phyloP scores from a whole-genome alignment of 2,888 invertebrate genomes.

The Disparrhopalites patrizii region DNA sequence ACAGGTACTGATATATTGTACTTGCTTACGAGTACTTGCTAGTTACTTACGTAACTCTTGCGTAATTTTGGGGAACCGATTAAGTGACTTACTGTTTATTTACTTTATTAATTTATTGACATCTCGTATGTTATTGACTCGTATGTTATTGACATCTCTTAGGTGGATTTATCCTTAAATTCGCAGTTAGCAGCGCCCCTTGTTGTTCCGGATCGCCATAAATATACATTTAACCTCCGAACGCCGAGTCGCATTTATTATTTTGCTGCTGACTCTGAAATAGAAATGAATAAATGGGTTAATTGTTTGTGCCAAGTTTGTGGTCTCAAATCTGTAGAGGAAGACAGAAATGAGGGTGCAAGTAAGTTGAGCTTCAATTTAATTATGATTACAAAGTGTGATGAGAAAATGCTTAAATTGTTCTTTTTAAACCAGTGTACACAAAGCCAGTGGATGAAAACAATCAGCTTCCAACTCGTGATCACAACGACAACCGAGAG shows the following conservation, averaged over 20 bases:
- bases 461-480: slow-evolving; percentile 15
- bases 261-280: slow-evolving; percentile 84
- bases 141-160: too few relatives aligned
- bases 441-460: slow-evolving; percentile 18
- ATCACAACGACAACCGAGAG: slow-evolving; percentile 31
- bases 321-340: slow-evolving; percentile 45
- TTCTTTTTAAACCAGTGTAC: slow-evolving; percentile 14
- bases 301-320: slow-evolving; percentile 74
- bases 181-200: slow-evolving; percentile 23
- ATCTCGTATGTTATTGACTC: too few relatives aligned
- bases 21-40: too few relatives aligned
- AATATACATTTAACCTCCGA: slow-evolving; percentile 82
- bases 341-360: slow-evolving; percentile 33
- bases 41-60: too few relatives aligned
- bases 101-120: too few relatives aligned
- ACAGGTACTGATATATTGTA: too few relatives aligned
- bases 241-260: slow-evolving; percentile 87
- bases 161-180: slow-evolving; percentile 10
- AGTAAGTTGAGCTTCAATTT: slow-evolving; percentile 24
- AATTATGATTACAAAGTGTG: not conserved
- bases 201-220: slow-evolving; percentile 56
- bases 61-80: too few relatives aligned
- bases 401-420: not conserved
- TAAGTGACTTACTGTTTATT: slow-evolving; percentile 6
- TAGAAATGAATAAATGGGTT: slow-evolving; percentile 94